phyloP scores from a whole-genome alignment of 1,140 invertebrate species.

The Probaryconus sp. region DNA sequence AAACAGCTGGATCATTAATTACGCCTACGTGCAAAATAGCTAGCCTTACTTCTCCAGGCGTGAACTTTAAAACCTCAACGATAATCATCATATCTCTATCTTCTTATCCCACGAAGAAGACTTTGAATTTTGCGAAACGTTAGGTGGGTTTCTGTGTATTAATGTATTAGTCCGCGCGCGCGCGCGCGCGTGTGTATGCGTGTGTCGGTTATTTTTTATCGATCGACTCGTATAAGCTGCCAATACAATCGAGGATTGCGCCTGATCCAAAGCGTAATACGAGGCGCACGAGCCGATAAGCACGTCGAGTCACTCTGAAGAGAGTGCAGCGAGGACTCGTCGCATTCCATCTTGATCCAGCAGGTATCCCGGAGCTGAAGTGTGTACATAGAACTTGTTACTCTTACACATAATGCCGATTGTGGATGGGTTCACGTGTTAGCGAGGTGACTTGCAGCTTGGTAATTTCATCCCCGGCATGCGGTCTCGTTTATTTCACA shows the following conservation, averaged over 20 bases:
- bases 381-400: constrained; percentile 18
- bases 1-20: too few relatives aligned
- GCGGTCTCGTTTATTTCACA: constrained; percentile 61
- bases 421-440: constrained; percentile 52
- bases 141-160: too few relatives aligned
- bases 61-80: too few relatives aligned
- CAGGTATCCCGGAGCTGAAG: constrained; percentile 22
- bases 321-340: constrained; percentile 30
- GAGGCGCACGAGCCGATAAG: constrained; percentile 60
- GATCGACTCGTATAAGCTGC: constrained; percentile 57
- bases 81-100: too few relatives aligned
- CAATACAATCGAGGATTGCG: constrained; percentile 49
- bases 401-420: constrained; percentile 23
- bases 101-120: too few relatives aligned
- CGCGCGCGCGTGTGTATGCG: too few relatives aligned
- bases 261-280: constrained; percentile 61
- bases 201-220: too few relatives aligned
- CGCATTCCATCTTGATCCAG: constrained; percentile 41
- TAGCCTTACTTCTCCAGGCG: too few relatives aligned
- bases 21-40: too few relatives aligned
- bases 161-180: too few relatives aligned
- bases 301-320: constrained; percentile 30
- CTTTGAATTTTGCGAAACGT: too few relatives aligned
- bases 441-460: constrained; percentile 72
- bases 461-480: constrained; percentile 74